Evolutionary conservation across 2,888 invertebrate genomes (phyloP).

Genomic region (Torymus tubicola): DNA sequence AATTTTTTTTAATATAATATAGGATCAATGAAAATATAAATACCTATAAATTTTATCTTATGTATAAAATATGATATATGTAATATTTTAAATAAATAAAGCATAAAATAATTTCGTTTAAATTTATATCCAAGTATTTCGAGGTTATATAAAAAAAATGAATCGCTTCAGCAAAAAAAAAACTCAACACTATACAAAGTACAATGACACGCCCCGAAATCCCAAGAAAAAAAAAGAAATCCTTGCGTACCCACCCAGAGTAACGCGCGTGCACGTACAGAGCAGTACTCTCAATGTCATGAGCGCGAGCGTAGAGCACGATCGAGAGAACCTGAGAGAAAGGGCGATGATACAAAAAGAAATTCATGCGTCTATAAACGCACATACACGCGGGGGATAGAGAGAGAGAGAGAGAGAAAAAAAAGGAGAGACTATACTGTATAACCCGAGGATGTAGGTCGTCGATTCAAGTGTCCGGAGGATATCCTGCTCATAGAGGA

Average conservation of each 20-base stretch:
- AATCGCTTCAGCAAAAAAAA: neutral
- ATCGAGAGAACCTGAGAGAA: neutral
- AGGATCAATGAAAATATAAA: too few relatives aligned
- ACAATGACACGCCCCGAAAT: slow-evolving; percentile 20
- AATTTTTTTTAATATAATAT: too few relatives aligned
- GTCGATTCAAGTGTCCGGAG: slow-evolving; percentile 68
- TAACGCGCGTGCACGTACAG: too few relatives aligned
- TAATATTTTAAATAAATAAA: too few relatives aligned
- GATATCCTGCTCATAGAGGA: slow-evolving; percentile 72
- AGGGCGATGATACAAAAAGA: slow-evolving; percentile 21
- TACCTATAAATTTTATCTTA: too few relatives aligned
- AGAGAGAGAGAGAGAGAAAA: slow-evolving; percentile 14
- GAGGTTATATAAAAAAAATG: too few relatives aligned
- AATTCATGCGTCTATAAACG: neutral
- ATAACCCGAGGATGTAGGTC: slow-evolving; percentile 66
- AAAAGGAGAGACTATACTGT: neutral
- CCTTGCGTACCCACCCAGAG: too few relatives aligned
- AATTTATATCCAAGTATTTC: too few relatives aligned
- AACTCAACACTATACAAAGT: neutral
- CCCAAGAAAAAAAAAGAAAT: neutral
- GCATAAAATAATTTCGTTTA: too few relatives aligned
- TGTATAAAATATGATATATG: too few relatives aligned
- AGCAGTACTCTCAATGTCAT: too few relatives aligned
- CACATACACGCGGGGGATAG: neutral
- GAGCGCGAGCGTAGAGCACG: neutral